Evolutionary conservation across 1,140 invertebrate species (phyloP).

Genomic region (Temnothorax nylanderi): DNA sequence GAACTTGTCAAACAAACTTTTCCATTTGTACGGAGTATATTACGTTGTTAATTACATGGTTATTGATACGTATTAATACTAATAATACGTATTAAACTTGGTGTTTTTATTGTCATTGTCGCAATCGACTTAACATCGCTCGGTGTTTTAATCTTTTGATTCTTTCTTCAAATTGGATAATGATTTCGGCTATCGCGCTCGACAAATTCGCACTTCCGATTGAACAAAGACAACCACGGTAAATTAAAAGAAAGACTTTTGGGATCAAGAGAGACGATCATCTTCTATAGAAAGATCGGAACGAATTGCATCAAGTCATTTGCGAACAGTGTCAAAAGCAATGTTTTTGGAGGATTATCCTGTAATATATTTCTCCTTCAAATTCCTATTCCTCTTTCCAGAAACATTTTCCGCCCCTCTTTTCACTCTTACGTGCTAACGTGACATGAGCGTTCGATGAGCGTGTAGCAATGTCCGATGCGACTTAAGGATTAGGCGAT

Average conservation of each 20-base stretch:
- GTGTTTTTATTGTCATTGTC: neutral
- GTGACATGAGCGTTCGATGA: slow-evolving; percentile 14
- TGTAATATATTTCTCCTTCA: neutral
- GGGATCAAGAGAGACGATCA: neutral
- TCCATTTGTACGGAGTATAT: neutral
- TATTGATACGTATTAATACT: neutral
- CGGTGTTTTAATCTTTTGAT: neutral
- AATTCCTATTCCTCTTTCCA: neutral
- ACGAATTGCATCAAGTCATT: neutral
- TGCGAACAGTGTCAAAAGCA: neutral
- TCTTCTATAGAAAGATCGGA: neutral
- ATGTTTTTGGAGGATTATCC: neutral
- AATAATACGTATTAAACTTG: neutral
- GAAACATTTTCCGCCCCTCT: neutral
- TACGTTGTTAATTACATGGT: neutral
- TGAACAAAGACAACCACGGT: slow-evolving; percentile 40
- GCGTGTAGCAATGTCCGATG: neutral
- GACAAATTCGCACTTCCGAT: slow-evolving; percentile 24
- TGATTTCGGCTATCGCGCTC: neutral
- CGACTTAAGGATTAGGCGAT: slow-evolving; percentile 13
- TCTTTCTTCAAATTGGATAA: neutral
- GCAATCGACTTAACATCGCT: neutral
- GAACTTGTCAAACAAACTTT: neutral
- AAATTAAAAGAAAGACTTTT: neutral
- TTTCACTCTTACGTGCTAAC: slow-evolving; percentile 7